phyloP scores from a whole-genome alignment of 2,888 invertebrate genomes.

The Monopis laevigella region DNA sequence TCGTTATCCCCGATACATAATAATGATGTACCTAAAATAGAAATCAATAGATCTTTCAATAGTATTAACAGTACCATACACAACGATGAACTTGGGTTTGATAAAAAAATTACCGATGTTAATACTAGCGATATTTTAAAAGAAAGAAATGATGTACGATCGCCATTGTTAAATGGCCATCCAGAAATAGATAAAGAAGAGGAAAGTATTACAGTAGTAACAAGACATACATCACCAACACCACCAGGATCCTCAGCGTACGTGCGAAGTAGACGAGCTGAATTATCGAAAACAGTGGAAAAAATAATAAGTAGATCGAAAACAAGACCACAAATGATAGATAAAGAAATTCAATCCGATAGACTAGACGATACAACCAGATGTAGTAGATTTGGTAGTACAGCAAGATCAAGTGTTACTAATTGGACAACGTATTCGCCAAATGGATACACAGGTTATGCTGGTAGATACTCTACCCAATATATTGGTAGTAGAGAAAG shows the following conservation, averaged over 20 bases:
- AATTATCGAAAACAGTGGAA: constrained; percentile 77
- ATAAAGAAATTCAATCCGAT: constrained; percentile 80
- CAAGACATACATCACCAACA: constrained; percentile 82
- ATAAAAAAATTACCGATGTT: no score
- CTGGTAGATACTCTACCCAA: constrained; percentile 57
- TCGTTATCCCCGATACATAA: constrained; percentile 46
- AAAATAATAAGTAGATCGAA: constrained; percentile 72
- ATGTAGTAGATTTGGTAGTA: constrained; percentile 68
- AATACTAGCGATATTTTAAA: constrained; percentile 19
- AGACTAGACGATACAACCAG: constrained; percentile 74
- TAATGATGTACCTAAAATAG: constrained; percentile 30
- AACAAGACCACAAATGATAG: constrained; percentile 65
- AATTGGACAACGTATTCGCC: constrained; percentile 73
- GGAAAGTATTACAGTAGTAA: constrained; percentile 71
- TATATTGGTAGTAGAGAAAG: constrained; percentile 46
- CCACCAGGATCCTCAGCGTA: constrained; percentile 72
- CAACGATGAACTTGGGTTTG: no score
- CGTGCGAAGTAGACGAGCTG: constrained; percentile 73
- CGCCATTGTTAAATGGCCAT: constrained; percentile 19
- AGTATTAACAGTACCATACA: no score
- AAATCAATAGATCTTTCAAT: constrained; percentile 27
- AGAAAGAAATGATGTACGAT: no score
- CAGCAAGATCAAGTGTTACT: constrained; percentile 67
- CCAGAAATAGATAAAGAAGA: constrained; percentile 30
- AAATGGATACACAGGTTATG: constrained; percentile 50